Evolutionary conservation across 2,113 vertebrate species (phyloP), one percentile per base, ranked within the genome.

Genomic region (Sinocyclocheilus grahami): DNA sequence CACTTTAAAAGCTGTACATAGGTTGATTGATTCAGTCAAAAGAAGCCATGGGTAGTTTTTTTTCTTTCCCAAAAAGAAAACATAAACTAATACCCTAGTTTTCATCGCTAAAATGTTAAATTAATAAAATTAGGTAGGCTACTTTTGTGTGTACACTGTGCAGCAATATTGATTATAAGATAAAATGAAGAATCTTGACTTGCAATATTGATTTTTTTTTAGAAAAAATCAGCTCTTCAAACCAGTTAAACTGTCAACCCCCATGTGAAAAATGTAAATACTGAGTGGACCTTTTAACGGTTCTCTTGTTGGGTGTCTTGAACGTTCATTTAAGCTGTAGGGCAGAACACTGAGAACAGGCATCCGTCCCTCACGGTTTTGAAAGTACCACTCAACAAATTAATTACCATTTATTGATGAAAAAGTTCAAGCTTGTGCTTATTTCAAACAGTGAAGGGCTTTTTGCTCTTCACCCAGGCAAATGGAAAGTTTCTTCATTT

Each of bases 351-450:
- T 33, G 30, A 33, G 30, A 33, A 42, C 39, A 77, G 22, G 6
- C 12, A 60, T 74, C 48, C 37, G 11, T 14, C n/a, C 76, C 46
- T 51, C 24, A 55, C 4, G 7, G 76, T 51, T 27, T 78, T 78
- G n/a, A 46, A 51, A 53, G 77, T 33, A 72, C 82, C 89, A 83
- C 82, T 89, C 85, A 87, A 69, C 87, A 87, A 87, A 89, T 89
- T 74, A 82, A 86, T 90, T 87, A 78, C 71, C 85, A 78, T 89
- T 77, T 89, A 86, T 87, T 86, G 18, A 86, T 89, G 78, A 85
- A 87, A 79, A 82, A 37, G 72, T 42, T 85, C 69, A 86, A 48
- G 81, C 63, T 58, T 88, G 82, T 83, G 18, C 20, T 51, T 37
- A 39, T 27, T 82, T 51, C 67, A 67, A 75, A 72, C 30, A 78